Base-by-base conservation (phyloP, 2,113 vertebrate genomes). In the Argyrosomus japonicus region DNA sequence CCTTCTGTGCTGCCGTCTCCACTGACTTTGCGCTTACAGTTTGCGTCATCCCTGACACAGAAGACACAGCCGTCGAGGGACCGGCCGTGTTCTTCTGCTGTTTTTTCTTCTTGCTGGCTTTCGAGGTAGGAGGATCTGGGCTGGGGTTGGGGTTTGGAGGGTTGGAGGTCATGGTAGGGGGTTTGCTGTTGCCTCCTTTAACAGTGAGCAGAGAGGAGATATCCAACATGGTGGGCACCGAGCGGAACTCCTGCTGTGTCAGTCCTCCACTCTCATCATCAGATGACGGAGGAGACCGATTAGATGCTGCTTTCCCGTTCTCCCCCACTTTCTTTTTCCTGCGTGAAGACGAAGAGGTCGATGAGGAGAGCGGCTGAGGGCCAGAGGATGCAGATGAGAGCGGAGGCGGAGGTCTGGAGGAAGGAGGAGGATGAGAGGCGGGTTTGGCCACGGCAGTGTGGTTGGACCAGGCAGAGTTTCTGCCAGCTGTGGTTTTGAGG, bases 41-140 rank as follows among this genome's bases (percentile, higher is more conserved):
- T 3, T 77, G 40, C 0, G 77, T 17, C 0, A 56, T 27, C 13
- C 72, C 87, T 0, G 81, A 72, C 0, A 4, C 4, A 0, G 89
- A 65, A 0, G 87, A 70, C 12, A 18, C 32, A 62, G 70, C 48
- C 0, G 15, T 51, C 0, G 75, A 67, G 57, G 0, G 90, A 71
- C 73, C 58, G 0, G 77, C 4, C 0, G 70, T 61, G 8, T 77
- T 91, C 86, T 94, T 93, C 81, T 88, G 86, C 60, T 25, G 96
- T 69, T 97, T 98, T 72, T 99, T 99, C 94, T 96, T 98, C 87
- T 95, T 96, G 93, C 92, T 90, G 36, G 95, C 92, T 88, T 97
- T 99, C 0, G 91, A 85, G 12, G 92, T 85, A 25, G 27, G n/a
- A 14, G 90, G 88, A 62, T 96, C 96, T 1, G 72, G 14, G 45